Evolutionary conservation across 2,797 vertebrate genomes (phyloP).

Genomic region (Lutjanus argentimaculatus): DNA sequence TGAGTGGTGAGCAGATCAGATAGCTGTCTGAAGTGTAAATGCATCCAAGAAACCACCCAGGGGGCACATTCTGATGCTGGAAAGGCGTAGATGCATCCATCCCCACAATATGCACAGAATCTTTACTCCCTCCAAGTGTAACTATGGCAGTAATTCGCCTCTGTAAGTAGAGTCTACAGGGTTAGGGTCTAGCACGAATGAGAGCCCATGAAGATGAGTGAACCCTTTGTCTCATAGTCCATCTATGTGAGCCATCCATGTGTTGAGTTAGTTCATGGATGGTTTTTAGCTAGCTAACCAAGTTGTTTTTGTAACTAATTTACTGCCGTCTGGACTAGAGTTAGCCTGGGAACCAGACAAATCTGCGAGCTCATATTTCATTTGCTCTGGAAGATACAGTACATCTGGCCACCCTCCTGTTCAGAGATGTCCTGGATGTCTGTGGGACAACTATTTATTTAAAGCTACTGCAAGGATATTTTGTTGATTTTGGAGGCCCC

Average conservation of each 20-base stretch:
- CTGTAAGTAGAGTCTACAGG: not conserved
- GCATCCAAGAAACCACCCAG: not conserved
- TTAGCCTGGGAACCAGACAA: too few species aligned
- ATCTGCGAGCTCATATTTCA: too few species aligned
- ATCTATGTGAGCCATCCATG: not conserved
- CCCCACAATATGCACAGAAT: not conserved
- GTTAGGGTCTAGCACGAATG: too few species aligned
- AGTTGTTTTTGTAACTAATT: too few species aligned
- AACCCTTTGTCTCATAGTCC: not conserved
- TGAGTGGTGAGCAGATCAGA: not conserved
- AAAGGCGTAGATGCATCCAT: not conserved
- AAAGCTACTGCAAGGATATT: too few species aligned
- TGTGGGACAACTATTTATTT: too few species aligned
- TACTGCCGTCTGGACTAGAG: too few species aligned
- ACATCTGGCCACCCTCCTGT: too few species aligned
- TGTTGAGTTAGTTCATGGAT: not conserved
- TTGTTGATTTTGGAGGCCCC: too few species aligned
- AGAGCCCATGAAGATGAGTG: too few species aligned
- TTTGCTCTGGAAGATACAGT: too few species aligned
- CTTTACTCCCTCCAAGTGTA: not conserved
- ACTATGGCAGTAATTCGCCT: not conserved
- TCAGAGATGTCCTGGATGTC: too few species aligned
- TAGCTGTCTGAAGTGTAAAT: not conserved
- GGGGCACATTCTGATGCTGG: not conserved
- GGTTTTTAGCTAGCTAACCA: not conserved